Base-by-base conservation (phyloP, 2,797 vertebrate genomes). In the Anguilla anguilla region DNA sequence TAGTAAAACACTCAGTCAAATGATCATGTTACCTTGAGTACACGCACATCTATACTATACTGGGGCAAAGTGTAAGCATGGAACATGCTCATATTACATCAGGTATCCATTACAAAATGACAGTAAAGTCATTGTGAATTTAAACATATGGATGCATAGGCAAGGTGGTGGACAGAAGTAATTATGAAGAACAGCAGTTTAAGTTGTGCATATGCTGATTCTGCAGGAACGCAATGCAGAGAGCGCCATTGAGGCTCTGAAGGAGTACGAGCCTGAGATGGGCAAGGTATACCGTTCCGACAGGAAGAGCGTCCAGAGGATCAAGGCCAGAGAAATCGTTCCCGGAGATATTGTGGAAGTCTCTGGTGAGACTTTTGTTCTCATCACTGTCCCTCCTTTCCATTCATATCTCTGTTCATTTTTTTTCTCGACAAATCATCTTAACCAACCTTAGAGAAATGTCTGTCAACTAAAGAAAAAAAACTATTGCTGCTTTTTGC, bases 191-290 rank as follows among this genome's bases (percentile, higher is more conserved):
- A 22, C 13, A 46, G 39, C 17, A 43, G 22, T 31, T 82, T 7
- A 49, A 82, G 19, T 35, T 6, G 4, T 19, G 39, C 11, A 59
- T 72, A 25, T 86, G 86, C 88, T 91, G 35, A 86, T 51, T 89
- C 87, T 55, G 89, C 92, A 98, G 97, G 97, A 98, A 92, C 96
- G 97, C 13, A 98, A 98, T 2, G 98, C 98, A 22, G 98, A 98
- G 92, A 97, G 97, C 0, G 98, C 98, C 94, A 98, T 98, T 0
- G 98, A 98, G 93, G 98, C 98, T 49, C 95, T 98, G 89, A 98
- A 98, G 93, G 98, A 98, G 90, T 98, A 98, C 35, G 98, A 98
- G 91, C 98, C 98, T 0, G 98, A 98, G 94, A 98, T 98, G 97
- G 98, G 97, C 2, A 98, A 98, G 89, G 98, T 98, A 81, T 98